These are phyloP conservation scores for Venusia cambrica DNA, from an alignment of 2,888 invertebrate genomes.

Conservation along the genomic window DNA sequence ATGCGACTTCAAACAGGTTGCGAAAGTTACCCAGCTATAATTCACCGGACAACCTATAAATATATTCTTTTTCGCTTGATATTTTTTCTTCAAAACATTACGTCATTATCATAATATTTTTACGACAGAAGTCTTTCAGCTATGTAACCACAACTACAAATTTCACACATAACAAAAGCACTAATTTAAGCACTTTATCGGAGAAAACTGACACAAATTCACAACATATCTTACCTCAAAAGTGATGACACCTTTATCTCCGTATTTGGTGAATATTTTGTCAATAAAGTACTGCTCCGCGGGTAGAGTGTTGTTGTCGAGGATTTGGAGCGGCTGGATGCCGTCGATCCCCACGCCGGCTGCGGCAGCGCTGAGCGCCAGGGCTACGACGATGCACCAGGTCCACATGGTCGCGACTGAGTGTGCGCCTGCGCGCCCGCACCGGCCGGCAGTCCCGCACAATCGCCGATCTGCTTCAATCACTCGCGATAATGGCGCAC, in stretches of 20 bases:
- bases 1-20: conserved; percentile 32
- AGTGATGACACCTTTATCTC: conserved; percentile 76
- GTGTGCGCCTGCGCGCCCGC: conserved; percentile 38
- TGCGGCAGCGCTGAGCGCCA: conserved; percentile 44
- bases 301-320: conserved; percentile 50
- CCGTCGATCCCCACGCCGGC: conserved; percentile 33
- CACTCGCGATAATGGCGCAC: conserved; percentile 52
- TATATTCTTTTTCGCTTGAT: too few species aligned
- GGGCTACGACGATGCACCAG: conserved; percentile 53
- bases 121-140: too few species aligned
- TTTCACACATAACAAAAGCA: too few species aligned
- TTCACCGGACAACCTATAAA: too few species aligned
- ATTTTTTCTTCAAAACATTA: too few species aligned
- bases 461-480: conserved; percentile 56
- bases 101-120: too few species aligned
- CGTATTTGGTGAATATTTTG: conserved; percentile 81
- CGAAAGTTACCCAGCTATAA: conserved; percentile 25
- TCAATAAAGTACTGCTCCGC: conserved; percentile 75
- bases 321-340: conserved; percentile 23
- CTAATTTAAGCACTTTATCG: too few species aligned
- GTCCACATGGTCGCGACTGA: conserved; percentile 66
- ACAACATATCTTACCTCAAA: conserved; percentile 72
- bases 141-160: too few species aligned
- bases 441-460: conserved; percentile 53
- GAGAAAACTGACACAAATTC: too few species aligned